Evolutionary conservation across 2,797 vertebrate genomes (phyloP), one percentile per base, ranked within the genome.

Genomic region (Ataeniobius toweri): DNA sequence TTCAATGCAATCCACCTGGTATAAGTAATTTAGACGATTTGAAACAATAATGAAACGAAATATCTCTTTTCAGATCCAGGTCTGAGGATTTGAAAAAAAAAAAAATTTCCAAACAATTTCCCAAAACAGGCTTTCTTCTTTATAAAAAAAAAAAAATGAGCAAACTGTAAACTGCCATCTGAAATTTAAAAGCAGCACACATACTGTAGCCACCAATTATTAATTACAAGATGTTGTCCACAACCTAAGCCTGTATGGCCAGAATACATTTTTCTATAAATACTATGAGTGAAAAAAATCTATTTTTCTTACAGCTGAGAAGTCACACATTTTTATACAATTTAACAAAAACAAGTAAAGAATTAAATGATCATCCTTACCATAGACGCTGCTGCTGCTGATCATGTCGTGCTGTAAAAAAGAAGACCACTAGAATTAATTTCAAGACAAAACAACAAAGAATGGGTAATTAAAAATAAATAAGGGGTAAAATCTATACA

Each of bases 361-460:
- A 20, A 13, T n/a, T 31, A 48, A 72, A 51, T 1, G 31, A 56
- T 31, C 67, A 94, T 96, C 96, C 93, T 79, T 97, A 99, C 98
- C 98, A 98, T 98, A 99, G 95, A 98, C 97, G 96, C 97, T 97
- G 97, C 96, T 97, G 97, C 97, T 98, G 96, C 97, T 99, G 97
- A 99, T 98, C 97, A 98, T 99, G 96, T 97, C 97, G 97, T 96
- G 96, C 96, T 96, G 97, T 93, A 94, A 77, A 71, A 77, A 94
- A 96, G 94, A 94, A 94, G 91, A 90, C 94, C 94, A 96, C 94
- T 95, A 94, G 94, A 94, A 95, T 96, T 95, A 97, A 96, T 96
- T 94, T 95, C 94, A 39, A 68, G 94, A 94, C 95, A 73, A 13
- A 56, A 55, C 28, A 55, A 58, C 6, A 58, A 26, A 39, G 39